Conservation (phyloP, 1,140 invertebrate species). For the Acromyrmex heyeri region DNA sequence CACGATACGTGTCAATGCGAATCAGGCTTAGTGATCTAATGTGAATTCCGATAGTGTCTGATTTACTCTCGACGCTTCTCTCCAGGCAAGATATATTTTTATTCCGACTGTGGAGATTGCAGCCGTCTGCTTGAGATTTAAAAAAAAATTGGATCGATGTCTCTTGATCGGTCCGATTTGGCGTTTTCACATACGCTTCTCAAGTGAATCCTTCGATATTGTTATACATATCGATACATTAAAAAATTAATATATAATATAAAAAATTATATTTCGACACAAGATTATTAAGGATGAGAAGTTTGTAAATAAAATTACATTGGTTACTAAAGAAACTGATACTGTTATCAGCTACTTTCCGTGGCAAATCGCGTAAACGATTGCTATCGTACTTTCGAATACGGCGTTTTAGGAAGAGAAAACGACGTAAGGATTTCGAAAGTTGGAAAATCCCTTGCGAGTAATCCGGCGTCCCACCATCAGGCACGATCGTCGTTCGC, state of each 20-base stretch:
- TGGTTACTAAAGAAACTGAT: background rate
- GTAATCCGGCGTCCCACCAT: constrained; percentile 71
- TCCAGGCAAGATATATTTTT: constrained; percentile 30
- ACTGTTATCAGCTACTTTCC: constrained; percentile 8
- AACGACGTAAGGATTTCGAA: constrained; percentile 45
- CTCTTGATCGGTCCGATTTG: background rate
- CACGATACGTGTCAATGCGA: constrained; percentile 86
- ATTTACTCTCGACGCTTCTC: constrained; percentile 78
- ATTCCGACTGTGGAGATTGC: constrained; percentile 54
- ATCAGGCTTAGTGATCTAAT: constrained; percentile 86
- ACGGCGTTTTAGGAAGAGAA: constrained; percentile 34
- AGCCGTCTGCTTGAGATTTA: constrained; percentile 53
- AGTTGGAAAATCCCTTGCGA: constrained; percentile 74
- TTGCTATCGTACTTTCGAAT: constrained; percentile 23
- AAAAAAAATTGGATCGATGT: constrained; percentile 61
- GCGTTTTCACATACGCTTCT: background rate
- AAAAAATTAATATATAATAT: background rate
- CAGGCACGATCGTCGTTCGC: constrained; percentile 65
- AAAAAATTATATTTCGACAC: background rate
- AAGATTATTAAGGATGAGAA: background rate
- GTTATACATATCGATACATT: background rate
- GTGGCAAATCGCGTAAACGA: constrained; percentile 18
- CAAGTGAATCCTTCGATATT: background rate
- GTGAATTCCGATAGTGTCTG: constrained; percentile 84
- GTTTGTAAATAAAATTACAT: background rate